Conservation (phyloP, 2,888 invertebrate genomes). For the Noctua janthina region DNA sequence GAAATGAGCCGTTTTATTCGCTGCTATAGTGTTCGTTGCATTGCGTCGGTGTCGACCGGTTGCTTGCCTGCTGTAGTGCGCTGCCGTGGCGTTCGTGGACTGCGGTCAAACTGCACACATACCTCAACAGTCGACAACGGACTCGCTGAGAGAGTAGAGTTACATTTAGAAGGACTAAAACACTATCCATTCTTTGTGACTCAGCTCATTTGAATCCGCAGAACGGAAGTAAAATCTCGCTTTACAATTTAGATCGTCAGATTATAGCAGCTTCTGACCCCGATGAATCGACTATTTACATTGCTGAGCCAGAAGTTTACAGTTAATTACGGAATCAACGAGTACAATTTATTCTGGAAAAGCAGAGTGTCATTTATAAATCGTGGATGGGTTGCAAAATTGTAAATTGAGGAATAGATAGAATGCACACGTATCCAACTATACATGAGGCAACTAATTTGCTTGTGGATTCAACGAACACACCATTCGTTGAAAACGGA, state of each 20-base stretch:
- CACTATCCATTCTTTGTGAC: constrained; percentile 44
- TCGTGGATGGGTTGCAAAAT: constrained; percentile 15
- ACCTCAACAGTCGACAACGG: constrained; percentile 63
- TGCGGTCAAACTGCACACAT: constrained; percentile 76
- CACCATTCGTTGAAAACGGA: constrained; percentile 48
- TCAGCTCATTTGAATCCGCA: constrained; percentile 51
- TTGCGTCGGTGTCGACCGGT: constrained; percentile 65
- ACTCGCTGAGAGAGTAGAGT: constrained; percentile 61
- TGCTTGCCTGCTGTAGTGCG: constrained; percentile 53
- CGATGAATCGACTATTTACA: constrained; percentile 68
- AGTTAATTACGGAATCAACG: constrained; percentile 71
- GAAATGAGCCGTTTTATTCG: constrained; percentile 66
- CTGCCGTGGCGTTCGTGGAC: constrained; percentile 74
- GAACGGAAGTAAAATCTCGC: constrained; percentile 47
- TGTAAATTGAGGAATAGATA: constrained; percentile 6
- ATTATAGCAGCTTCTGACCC: constrained; percentile 63
- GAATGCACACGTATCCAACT: background rate
- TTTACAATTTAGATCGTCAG: constrained; percentile 36
- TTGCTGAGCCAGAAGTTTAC: constrained; percentile 63
- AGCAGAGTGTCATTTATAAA: constrained; percentile 32
- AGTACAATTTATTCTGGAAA: constrained; percentile 65
- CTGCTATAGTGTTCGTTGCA: constrained; percentile 52
- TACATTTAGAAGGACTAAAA: constrained; percentile 55
- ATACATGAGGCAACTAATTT: constrained; percentile 1
- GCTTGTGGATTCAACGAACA: background rate